phyloP scores from a whole-genome alignment of 2,113 vertebrate species.

The Spermophilus dauricus region DNA sequence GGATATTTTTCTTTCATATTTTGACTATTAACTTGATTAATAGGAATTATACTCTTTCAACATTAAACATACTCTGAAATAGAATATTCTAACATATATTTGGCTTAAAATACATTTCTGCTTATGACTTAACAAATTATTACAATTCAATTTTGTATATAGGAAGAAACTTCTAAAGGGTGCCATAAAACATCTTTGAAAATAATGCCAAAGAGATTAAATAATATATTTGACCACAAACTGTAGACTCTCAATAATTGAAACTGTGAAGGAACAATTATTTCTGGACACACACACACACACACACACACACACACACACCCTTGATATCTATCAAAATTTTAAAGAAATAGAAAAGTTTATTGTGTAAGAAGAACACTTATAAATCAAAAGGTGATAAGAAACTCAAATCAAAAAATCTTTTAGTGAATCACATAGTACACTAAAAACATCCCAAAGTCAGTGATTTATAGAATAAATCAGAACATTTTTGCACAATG shows the following conservation, averaged over 20 bases:
- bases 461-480: neutral
- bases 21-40: constrained; percentile 30
- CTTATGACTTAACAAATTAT: neutral
- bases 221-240: neutral
- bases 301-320: neutral
- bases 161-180: neutral
- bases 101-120: constrained; percentile 44
- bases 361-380: neutral
- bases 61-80: constrained; percentile 29
- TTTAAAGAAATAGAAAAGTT: neutral
- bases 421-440: neutral
- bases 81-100: constrained; percentile 17
- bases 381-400: neutral
- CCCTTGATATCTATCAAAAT: neutral
- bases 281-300: neutral
- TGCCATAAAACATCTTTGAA: constrained; percentile 13
- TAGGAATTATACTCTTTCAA: neutral
- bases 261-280: constrained; percentile 44
- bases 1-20: neutral
- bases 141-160: neutral
- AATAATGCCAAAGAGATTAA: constrained; percentile 19
- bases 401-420: neutral
- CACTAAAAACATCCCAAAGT: neutral
- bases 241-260: neutral
- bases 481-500: neutral